Evolutionary conservation across 2,113 vertebrate species (phyloP), one percentile per base, ranked within the genome.

Genomic region (Nannobrachium achirus): DNA sequence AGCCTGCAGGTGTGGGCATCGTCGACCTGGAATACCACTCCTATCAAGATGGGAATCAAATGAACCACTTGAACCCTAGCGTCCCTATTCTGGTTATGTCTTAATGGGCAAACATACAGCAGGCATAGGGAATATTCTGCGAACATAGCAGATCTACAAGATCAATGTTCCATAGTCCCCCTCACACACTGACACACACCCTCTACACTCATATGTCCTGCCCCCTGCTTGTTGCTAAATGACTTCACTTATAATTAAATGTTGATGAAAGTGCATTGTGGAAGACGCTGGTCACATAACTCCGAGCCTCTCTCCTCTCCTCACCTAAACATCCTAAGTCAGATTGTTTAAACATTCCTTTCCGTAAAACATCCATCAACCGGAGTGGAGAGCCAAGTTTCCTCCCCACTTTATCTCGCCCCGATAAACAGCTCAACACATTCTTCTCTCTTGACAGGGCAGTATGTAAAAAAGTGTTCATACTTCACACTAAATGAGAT

Each of bases 261-360:
- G 48, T 49, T 73, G 62, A 70, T 62, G 38, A 60, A 73, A 53
- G 38, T 46, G 58, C 38, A 46, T n/a, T 11, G 6, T 48, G 53
- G 42, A 49, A 79, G 66, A 73, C 67, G 15, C 53, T 68, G 61
- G 64, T 5, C 25, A 75, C 70, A 44, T 65, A 19, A n/a, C 55
- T 63, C 56, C 25, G 44, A 11, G 6, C 10, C 65, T 63, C 64
- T 73, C 63, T 80, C 70, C 61, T 72, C 49, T 71, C 76, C 67
- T 52, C 84, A 70, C 53, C 76, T 70, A 88, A 84, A 85, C 82
- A 87, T 61, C 66, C 79, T 69, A 69, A 59, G 6, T 81, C 75
- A 76, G 79, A 77, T 68, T 86, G 78, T 89, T 88, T 88, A 84
- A 84, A 84, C 85, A 88, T 87, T 82, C 73, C 74, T 87, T 79